phyloP scores from a whole-genome alignment of 2,888 invertebrate genomes.

The Clistopyga incitator region DNA sequence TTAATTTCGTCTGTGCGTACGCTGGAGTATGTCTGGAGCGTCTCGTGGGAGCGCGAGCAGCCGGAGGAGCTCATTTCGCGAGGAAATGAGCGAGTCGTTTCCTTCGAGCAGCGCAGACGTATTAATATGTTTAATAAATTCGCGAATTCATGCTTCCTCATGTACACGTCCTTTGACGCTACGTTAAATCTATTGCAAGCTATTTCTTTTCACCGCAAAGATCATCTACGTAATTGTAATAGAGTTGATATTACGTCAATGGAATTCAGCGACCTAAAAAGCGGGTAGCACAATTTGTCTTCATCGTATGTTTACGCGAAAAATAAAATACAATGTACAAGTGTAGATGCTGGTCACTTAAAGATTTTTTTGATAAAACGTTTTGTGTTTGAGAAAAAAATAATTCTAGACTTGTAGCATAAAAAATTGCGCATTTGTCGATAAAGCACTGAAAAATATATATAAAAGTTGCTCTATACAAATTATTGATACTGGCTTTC shows the following conservation, averaged over 20 bases:
- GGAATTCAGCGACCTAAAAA: background rate
- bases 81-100: conserved; percentile 58
- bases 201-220: background rate
- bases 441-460: too few relatives aligned
- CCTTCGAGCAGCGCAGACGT: conserved; percentile 41
- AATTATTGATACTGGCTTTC: background rate
- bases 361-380: too few relatives aligned
- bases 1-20: conserved; percentile 61
- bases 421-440: too few relatives aligned
- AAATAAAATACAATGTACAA: too few relatives aligned
- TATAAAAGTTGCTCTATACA: too few relatives aligned
- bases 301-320: too few relatives aligned
- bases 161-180: background rate
- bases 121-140: conserved; percentile 51
- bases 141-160: conserved; percentile 26
- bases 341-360: too few relatives aligned
- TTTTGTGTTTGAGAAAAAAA: too few relatives aligned
- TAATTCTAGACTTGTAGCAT: too few relatives aligned
- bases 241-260: background rate
- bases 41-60: conserved; percentile 48
- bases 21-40: conserved; percentile 58
- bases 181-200: background rate
- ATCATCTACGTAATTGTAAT: background rate
- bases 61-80: conserved; percentile 57
- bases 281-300: too few relatives aligned